Evolutionary conservation across 2,888 invertebrate genomes (phyloP), one percentile per base, ranked within the genome.

Genomic region (Nematopogon swammerdamellus): DNA sequence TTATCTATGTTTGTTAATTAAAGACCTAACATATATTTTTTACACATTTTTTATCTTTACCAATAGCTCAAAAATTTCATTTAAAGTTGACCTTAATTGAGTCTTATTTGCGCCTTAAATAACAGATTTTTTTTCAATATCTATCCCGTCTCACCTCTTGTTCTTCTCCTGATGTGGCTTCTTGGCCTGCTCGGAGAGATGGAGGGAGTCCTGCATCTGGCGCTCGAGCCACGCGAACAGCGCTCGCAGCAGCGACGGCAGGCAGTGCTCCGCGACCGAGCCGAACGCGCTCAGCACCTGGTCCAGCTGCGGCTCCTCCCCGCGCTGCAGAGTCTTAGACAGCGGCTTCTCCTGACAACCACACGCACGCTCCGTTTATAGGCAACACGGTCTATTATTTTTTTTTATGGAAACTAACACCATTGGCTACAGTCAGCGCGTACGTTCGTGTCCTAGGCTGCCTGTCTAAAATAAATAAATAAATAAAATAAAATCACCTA

Each of bases 251-350:
- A 99, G 82, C 3, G 98, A 97, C 0, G 99, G 99, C 55, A 99
- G 77, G 70, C 97, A 97, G 67, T 98, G 96, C 67, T 99, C 99
- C 1, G 97, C 95, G 2, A 97, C 95, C 10, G 92, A 91, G 16
- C 96, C 95, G 62, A 98, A 89, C 0, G 96, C 92, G 48, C 89
- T 90, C 46, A 97, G 74, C 44, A 98, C 81, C 72, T 97, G 95
- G 72, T 99, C 98, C 63, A 99, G 91, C 58, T 95, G 92, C 8
- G 88, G 79, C 76, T 99, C 98, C 79, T 99, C 98, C 10, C 97
- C 97, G 55, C 97, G 84, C 75, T 97, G 97, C 50, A 99, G 72
- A 2, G 95, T 87, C 81, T 98, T 98, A 20, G 95, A 94, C 36
- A 99, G 71, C n/a, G 93, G 90, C 65, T 94, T 94, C 65, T 98